Evolutionary conservation across 2,113 vertebrate genomes (phyloP).

Genomic region (Alethe diademata): DNA sequence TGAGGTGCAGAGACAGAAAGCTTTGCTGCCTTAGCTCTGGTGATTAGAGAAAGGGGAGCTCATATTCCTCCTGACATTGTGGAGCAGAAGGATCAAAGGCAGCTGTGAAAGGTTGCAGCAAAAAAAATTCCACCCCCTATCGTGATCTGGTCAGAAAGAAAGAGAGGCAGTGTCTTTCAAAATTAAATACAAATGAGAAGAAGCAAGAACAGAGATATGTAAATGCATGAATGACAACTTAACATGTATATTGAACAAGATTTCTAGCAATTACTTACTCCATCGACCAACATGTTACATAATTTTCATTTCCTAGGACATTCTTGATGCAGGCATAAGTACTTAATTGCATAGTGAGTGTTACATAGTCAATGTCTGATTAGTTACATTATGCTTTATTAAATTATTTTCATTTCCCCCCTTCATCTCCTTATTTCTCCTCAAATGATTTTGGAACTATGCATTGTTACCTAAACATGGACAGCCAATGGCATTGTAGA

Average conservation of each 20-base stretch:
- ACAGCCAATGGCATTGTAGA: neutral
- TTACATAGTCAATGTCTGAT: neutral
- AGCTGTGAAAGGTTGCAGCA: neutral
- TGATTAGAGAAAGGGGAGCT: neutral
- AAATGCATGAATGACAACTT: neutral
- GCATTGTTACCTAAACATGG: neutral
- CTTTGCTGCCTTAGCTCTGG: neutral
- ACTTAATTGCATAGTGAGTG: neutral
- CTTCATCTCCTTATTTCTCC: neutral
- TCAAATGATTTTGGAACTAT: neutral
- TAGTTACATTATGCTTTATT: neutral
- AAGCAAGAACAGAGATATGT: neutral
- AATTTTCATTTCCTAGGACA: neutral
- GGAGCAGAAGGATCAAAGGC: neutral
- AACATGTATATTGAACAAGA: neutral
- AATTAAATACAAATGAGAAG: neutral
- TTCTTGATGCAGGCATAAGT: neutral
- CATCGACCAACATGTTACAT: accelerated
- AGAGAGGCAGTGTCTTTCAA: neutral
- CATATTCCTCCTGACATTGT: neutral
- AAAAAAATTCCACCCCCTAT: neutral
- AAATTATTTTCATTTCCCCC: neutral
- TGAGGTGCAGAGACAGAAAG: neutral
- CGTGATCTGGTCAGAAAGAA: neutral
- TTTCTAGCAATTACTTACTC: neutral